These are phyloP conservation scores for Lampris megalopsis DNA, from an alignment of 2,113 vertebrate species.

Conservation along the genomic window DNA sequence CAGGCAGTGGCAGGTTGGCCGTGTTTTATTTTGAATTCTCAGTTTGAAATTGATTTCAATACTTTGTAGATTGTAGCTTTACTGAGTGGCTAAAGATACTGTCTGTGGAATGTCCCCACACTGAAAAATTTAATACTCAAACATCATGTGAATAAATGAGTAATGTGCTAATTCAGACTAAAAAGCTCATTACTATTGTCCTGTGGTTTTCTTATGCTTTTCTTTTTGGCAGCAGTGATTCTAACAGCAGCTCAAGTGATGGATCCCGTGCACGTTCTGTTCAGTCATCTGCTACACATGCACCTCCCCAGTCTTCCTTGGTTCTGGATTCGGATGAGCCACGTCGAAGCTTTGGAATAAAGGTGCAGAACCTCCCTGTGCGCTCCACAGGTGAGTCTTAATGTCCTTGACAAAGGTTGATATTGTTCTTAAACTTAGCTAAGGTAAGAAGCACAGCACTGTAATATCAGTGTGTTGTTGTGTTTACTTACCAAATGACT, in stretches of 20 bases:
- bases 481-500: too few relatives aligned
- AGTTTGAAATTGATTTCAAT: neutral
- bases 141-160: neutral
- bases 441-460: too few relatives aligned
- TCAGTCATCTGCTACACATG: constrained; percentile 93
- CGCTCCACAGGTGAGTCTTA: constrained; percentile 91
- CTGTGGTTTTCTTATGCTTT: neutral
- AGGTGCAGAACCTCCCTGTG: constrained; percentile 98
- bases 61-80: neutral
- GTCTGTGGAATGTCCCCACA: neutral
- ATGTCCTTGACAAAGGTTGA: neutral
- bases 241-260: constrained; percentile 97
- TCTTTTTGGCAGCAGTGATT: constrained; percentile 85
- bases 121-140: too few relatives aligned
- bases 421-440: too few relatives aligned
- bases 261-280: constrained; percentile 94
- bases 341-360: constrained; percentile 98
- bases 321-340: constrained; percentile 95
- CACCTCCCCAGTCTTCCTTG: constrained; percentile 87
- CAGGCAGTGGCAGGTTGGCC: constrained; percentile 95
- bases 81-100: constrained; percentile 1
- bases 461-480: too few relatives aligned
- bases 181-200: constrained; percentile 1
- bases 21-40: neutral
- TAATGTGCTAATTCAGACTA: neutral